phyloP scores from a whole-genome alignment of 2,797 vertebrate genomes.

The Menidia menidia region DNA sequence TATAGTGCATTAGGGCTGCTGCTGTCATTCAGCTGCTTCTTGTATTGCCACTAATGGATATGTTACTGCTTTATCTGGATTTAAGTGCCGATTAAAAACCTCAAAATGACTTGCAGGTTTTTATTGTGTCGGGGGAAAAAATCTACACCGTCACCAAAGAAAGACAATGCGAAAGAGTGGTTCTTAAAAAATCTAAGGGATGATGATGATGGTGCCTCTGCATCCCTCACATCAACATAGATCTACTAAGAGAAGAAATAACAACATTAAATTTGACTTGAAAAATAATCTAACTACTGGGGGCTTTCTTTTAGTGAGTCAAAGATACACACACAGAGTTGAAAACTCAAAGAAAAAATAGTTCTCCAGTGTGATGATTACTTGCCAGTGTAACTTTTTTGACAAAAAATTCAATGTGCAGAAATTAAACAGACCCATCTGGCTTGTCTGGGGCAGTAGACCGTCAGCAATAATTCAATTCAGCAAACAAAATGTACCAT shows the following conservation, averaged over 20 bases:
- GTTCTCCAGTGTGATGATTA: not conserved
- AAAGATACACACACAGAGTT: not conserved
- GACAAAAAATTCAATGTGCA: not conserved
- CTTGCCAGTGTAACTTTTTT: not conserved
- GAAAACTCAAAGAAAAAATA: not conserved
- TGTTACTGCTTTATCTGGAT: conserved; percentile 11
- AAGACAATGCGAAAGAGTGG: not conserved
- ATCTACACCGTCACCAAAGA: not conserved
- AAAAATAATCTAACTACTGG: not conserved
- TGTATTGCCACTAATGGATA: conserved; percentile 23
- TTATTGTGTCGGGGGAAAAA: not conserved
- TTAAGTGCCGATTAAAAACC: conserved; percentile 16
- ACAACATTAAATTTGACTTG: not conserved
- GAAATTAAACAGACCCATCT: conserved; percentile 30
- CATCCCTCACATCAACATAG: not conserved
- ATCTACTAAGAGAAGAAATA: not conserved
- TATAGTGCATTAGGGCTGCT: conserved; percentile 37
- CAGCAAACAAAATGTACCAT: conserved; percentile 29
- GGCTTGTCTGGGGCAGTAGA: not conserved
- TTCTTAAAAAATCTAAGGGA: not conserved
- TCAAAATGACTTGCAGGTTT: conserved; percentile 17
- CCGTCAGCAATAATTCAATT: conserved; percentile 24
- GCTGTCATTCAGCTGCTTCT: conserved; percentile 40
- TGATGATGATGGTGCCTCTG: not conserved
- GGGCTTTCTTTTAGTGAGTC: not conserved